Conservation (phyloP, 2,113 vertebrate species). For the Nannospalax galili region DNA sequence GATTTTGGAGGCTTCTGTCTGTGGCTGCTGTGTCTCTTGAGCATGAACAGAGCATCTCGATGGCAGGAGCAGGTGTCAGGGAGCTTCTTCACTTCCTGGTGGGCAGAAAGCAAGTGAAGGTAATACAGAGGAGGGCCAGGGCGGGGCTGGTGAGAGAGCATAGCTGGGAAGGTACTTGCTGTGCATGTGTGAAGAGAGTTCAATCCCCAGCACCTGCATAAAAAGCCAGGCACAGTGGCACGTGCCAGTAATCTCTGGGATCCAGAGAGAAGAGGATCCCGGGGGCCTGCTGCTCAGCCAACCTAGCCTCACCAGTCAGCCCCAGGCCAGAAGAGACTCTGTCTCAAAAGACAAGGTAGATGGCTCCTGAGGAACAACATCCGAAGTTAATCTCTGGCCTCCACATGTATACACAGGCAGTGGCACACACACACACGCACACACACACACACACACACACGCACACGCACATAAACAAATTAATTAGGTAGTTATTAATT, state of each 20-base stretch:
- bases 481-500: not conserved
- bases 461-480: not conserved
- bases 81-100: not conserved
- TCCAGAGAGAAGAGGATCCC: too few species aligned
- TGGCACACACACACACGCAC: not conserved
- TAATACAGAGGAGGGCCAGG: not conserved
- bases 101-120: not conserved
- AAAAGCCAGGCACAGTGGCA: not conserved
- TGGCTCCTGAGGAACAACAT: not conserved
- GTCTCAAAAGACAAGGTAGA: not conserved
- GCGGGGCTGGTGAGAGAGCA: not conserved
- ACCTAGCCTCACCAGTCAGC: too few species aligned
- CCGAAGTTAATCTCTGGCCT: not conserved
- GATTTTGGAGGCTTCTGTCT: not conserved
- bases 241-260: not conserved
- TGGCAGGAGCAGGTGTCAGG: too few species aligned
- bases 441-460: not conserved
- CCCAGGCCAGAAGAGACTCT: not conserved
- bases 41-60: not conserved
- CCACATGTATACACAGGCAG: not conserved
- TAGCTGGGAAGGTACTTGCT: too few species aligned
- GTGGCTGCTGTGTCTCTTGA: not conserved
- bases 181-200: not conserved
- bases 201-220: not conserved
- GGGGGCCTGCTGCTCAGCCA: too few species aligned